Conservation (phyloP, 2,888 invertebrate genomes). For the Watsonalla binaria region DNA sequence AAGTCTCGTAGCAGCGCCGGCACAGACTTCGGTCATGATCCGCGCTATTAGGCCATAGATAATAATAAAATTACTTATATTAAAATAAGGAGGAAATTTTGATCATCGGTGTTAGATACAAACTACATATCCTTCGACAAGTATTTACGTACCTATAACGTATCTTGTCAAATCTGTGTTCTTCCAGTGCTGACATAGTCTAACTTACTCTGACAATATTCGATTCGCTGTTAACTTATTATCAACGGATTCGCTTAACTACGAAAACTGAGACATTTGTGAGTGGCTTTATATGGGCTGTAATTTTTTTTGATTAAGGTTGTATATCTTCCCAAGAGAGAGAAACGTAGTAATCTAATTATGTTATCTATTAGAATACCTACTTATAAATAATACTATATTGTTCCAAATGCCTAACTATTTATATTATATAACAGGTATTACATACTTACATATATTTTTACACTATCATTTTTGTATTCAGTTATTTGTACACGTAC, state of each 20-base stretch:
- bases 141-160: conserved; percentile 33
- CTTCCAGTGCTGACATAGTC: conserved; percentile 64
- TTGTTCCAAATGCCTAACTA: conserved; percentile 39
- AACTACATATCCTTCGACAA: conserved; percentile 58
- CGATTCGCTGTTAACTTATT: conserved; percentile 6
- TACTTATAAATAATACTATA: conserved; percentile 35
- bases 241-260: conserved; percentile 10
- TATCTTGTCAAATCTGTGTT: conserved; percentile 63
- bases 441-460: conserved; percentile 57
- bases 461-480: conserved; percentile 53
- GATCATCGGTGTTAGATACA: conserved; percentile 59
- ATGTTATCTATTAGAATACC: conserved; percentile 41
- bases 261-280: conserved; percentile 1
- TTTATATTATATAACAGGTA: conserved; percentile 34
- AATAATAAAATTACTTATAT: conserved; percentile 21
- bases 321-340: conserved; percentile 68
- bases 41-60: conserved; percentile 2
- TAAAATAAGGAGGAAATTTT: conserved; percentile 42
- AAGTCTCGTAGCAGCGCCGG: not conserved
- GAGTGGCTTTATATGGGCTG: not conserved
- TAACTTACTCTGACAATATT: conserved; percentile 63
- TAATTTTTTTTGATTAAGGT: conserved; percentile 27
- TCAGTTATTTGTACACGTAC: conserved; percentile 31
- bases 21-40: not conserved
- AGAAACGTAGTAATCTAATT: conserved; percentile 43